A percentile compares a stretch with the other conserved stretches of the same genome.
Evolutionary conservation across 2,888 invertebrate species (phyloP).

Genomic region (Agapostemon virescens): DNA sequence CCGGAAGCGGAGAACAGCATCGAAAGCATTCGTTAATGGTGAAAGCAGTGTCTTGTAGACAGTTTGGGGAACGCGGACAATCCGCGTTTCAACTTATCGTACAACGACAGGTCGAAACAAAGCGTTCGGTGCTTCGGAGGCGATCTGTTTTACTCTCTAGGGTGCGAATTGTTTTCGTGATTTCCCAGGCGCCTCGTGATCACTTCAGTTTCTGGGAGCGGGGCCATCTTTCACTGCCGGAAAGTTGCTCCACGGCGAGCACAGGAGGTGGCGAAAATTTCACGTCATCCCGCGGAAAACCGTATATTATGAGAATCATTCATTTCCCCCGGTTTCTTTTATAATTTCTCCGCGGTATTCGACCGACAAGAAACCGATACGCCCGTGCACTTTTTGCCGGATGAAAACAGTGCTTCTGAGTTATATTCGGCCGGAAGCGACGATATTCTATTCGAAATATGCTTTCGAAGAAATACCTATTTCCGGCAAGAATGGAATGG

Average conservation of each 20-base stretch:
- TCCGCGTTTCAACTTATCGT: constrained; percentile 32
- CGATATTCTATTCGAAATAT: background rate
- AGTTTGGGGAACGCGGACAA: constrained; percentile 17
- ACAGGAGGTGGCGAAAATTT: constrained; percentile 46
- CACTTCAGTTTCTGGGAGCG: constrained; percentile 53
- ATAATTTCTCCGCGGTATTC: constrained; percentile 22
- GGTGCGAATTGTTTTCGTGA: constrained; percentile 63
- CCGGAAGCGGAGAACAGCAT: background rate
- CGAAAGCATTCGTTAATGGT: background rate
- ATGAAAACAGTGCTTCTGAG: background rate
- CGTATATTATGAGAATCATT: constrained; percentile 42
- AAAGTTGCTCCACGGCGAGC: constrained; percentile 47
- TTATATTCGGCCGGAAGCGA: background rate
- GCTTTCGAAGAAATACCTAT: constrained; percentile 3
- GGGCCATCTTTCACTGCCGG: constrained; percentile 59
- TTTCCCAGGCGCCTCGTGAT: constrained; percentile 67
- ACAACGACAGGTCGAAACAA: constrained; percentile 40
- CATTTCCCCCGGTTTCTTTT: constrained; percentile 16
- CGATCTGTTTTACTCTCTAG: constrained; percentile 47
- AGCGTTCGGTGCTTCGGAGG: constrained; percentile 23
- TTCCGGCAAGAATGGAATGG: constrained; percentile 14
- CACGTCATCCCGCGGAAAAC: constrained; percentile 35
- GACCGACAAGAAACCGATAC: constrained; percentile 5
- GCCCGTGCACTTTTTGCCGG: background rate
- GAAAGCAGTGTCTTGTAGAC: background rate